A percentile compares a stretch with the other conserved stretches of the same genome.
Conservation (phyloP, 30 jellyfish, hydroid and myxozoan species). For the Aurelia coerulea region DNA sequence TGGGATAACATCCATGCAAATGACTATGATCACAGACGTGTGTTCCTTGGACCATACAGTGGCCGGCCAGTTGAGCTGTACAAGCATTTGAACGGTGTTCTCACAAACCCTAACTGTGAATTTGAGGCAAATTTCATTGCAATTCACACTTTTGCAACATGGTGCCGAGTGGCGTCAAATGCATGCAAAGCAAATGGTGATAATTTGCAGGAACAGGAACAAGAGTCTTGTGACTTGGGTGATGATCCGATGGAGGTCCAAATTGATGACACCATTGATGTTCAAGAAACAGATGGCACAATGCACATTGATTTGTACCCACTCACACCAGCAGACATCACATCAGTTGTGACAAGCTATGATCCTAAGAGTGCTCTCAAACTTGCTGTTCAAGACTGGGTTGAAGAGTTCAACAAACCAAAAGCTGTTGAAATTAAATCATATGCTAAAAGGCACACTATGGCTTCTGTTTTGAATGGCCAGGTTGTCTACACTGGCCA, state of each 20-base stretch:
- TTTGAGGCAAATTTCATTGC: constrained; percentile 93
- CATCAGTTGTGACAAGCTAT: constrained; percentile 73
- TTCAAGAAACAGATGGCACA: constrained; percentile 64
- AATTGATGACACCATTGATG: constrained; percentile 76
- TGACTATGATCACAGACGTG: constrained; percentile 97
- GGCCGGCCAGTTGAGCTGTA: constrained; percentile 93
- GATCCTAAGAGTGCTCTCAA: constrained; percentile 81
- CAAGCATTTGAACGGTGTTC: constrained; percentile 75
- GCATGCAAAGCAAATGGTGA: constrained; percentile 25
- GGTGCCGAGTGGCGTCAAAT: constrained; percentile 81
- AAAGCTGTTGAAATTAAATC: constrained; percentile 82
- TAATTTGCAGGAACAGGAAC: constrained; percentile 32
- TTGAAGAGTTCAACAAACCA: constrained; percentile 56
- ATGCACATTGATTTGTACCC: constrained; percentile 93
- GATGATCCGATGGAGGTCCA: constrained; percentile 92
- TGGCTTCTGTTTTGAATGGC: constrained; percentile 73
- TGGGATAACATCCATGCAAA: constrained; percentile 99
- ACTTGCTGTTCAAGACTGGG: constrained; percentile 89
- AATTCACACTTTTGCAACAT: constrained; percentile 83
- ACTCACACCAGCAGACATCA: constrained; percentile 91
- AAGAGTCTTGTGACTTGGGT: constrained; percentile 48
- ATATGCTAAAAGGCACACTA: constrained; percentile 87
- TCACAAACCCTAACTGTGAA: constrained; percentile 98
- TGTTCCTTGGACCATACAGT: constrained; percentile 96
- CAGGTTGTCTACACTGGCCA: constrained; percentile 88